These are phyloP conservation scores for Sapayoa aenigma DNA, from an alignment of 2,113 vertebrate genomes.

Conservation along the genomic window DNA sequence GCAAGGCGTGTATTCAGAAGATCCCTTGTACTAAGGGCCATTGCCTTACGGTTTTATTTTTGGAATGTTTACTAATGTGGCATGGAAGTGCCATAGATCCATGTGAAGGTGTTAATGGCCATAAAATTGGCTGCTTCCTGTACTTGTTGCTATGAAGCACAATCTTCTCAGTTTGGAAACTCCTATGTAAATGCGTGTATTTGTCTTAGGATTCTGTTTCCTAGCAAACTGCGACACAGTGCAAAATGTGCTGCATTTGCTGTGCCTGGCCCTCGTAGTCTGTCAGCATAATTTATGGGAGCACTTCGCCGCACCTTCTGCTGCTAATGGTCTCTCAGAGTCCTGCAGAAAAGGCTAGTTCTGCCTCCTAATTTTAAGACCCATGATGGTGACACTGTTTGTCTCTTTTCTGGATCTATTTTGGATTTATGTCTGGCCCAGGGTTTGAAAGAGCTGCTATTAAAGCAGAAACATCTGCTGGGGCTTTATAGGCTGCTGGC, in stretches of 20 bases:
- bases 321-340: background rate
- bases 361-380: constrained; percentile 46
- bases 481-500: background rate
- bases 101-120: background rate
- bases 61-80: background rate
- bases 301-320: background rate
- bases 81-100: background rate
- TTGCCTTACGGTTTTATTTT: background rate
- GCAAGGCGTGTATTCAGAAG: background rate
- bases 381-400: constrained; percentile 23
- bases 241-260: background rate
- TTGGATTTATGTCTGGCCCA: constrained; percentile 18
- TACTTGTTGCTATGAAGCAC: background rate
- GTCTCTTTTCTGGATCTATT: constrained; percentile 6
- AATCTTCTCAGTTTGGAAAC: background rate
- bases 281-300: background rate
- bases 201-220: constrained; percentile 22
- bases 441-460: constrained; percentile 28
- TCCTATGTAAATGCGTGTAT: background rate
- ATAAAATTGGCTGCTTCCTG: background rate
- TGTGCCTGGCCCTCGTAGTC: background rate
- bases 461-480: constrained; percentile 35
- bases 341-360: constrained; percentile 7
- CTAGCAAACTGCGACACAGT: background rate
- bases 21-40: background rate